Percentiles rank a stretch among this genome's conserved stretches.
Conservation (phyloP, 2,113 vertebrate genomes). For the Pangasianodon hypophthalmus region DNA sequence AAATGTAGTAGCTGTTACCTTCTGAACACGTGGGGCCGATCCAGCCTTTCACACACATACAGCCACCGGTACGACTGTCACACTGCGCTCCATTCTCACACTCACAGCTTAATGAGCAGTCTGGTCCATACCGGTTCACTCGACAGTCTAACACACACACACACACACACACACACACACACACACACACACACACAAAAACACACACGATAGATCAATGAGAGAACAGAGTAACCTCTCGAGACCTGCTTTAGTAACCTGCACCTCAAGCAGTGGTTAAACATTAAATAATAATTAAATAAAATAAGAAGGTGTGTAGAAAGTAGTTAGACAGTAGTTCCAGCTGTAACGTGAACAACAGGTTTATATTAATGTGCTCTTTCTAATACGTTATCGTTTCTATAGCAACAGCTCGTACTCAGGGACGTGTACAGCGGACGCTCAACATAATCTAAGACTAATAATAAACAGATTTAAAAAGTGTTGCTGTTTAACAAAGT, state of each 20-base stretch:
- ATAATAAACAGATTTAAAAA: no score
- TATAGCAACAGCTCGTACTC: no score
- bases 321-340: no score
- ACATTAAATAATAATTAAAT: no score
- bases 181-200: background rate
- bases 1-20: conserved; percentile 67
- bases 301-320: background rate
- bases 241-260: background rate
- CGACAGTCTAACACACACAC: conserved; percentile 75
- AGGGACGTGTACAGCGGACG: no score
- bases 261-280: no score
- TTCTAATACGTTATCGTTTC: no score
- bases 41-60: conserved; percentile 77
- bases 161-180: background rate
- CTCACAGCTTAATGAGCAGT: conserved; percentile 79
- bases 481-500: no score
- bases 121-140: conserved; percentile 75
- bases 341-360: no score
- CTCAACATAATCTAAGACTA: no score
- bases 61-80: conserved; percentile 76
- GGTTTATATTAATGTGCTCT: no score
- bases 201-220: background rate
- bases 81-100: conserved; percentile 79
- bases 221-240: background rate
- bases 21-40: conserved; percentile 80